phyloP scores from a whole-genome alignment of 2,797 vertebrate species.

The Brachymystax lenok region DNA sequence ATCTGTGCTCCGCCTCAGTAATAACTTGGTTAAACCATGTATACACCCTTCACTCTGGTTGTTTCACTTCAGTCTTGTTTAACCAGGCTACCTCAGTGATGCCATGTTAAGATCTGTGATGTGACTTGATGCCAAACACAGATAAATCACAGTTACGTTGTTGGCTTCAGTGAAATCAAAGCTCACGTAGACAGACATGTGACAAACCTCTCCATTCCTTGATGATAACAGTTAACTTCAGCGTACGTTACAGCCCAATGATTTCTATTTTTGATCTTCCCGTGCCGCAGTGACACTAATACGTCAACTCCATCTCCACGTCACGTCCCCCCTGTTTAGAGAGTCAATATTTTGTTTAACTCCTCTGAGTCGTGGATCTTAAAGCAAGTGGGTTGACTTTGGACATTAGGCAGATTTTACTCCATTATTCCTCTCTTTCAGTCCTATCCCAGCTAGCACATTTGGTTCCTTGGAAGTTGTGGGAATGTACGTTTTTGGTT shows the following conservation, averaged over 20 bases:
- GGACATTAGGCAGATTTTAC: background rate
- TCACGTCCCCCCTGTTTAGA: background rate
- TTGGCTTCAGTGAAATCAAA: background rate
- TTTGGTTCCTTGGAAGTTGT: background rate
- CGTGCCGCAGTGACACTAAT: background rate
- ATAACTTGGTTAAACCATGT: background rate
- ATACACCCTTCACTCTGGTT: no score
- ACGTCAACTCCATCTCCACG: background rate
- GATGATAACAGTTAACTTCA: background rate
- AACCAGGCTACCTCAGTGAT: no score
- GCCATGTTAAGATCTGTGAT: background rate
- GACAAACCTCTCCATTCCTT: background rate
- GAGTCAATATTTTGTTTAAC: background rate
- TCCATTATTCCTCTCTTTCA: background rate
- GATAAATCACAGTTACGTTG: background rate
- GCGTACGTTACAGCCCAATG: background rate
- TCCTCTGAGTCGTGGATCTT: no score
- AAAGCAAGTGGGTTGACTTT: background rate
- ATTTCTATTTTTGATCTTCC: slow-evolving; percentile 2
- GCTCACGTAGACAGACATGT: background rate
- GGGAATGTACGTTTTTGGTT: no score
- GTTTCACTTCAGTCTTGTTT: no score
- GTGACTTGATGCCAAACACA: background rate
- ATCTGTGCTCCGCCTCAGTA: background rate
- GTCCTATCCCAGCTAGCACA: background rate